Evolutionary conservation across 2,888 invertebrate species (phyloP), one percentile per base, ranked within the genome.

Genomic region (Sthenelais limicola): DNA sequence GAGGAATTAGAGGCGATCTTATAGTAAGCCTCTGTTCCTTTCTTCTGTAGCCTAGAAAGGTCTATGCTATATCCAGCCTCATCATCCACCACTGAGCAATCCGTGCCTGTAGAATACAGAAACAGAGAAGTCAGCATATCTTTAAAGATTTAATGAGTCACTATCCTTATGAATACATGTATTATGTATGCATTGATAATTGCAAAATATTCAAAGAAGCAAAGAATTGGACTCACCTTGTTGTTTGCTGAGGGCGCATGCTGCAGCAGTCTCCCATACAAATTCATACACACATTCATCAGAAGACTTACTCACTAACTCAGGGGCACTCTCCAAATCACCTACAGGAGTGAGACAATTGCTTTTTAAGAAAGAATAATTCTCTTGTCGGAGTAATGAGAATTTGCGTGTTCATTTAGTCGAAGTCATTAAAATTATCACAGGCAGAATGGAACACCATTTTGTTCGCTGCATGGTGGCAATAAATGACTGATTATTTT

Each of bases 261-360:
- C 86, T 12, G 83, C 84, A 12, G 84, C 81, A 21, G 87, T 85
- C 43, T 82, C 79, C 86, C 86, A 87, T 72, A 85, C 85, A 80
- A 87, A 83, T 62, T 83, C 79, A 74, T 85, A 84, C 12, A 72
- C 66, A 76, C 86, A 86, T 4, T 78, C 71, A 54, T 85, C 82
- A 43, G 75, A 69, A 12, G 83, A 82, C 47, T 74, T 79, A 28
- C 76, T 71, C 1, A 80, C 70, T 76, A 85, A 70, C 9, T 74
- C 74, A 9, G 85, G 85, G 18, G 80, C 82, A 74, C 80, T 82
- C 74, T 83, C 79, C 35, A 80, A 52, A 54, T 81, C 80, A 24
- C 85, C 85, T 84, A 74, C 0, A 76, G 68, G 7, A 56, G 18
- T 43, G 32, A 30, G 12, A 51, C 21, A 24, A 7, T 51, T 51